A percentile compares a stretch with the other conserved stretches of the same genome.
phyloP scores from a whole-genome alignment of 1,140 invertebrate genomes.

The Zophobas morio region DNA sequence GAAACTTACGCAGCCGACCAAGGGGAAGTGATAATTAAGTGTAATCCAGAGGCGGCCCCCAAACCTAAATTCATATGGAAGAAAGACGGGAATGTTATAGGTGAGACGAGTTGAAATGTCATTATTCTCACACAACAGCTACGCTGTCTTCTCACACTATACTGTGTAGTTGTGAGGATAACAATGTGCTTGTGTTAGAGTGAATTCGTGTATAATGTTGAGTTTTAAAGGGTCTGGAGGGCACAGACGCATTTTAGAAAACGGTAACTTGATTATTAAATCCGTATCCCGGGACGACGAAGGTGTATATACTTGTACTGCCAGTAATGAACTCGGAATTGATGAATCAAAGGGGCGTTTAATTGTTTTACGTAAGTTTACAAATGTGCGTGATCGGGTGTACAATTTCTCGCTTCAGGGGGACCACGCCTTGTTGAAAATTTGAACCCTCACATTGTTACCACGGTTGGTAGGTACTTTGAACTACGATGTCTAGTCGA shows the following conservation, averaged over 20 bases:
- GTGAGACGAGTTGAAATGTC: conserved; percentile 57
- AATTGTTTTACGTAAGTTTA: conserved; percentile 84
- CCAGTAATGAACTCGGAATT: conserved; percentile 86
- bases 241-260: conserved; percentile 83
- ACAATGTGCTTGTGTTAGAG: neutral
- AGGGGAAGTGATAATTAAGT: conserved; percentile 92
- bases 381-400: too few species aligned
- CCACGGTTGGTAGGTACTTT: conserved; percentile 79
- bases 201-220: neutral
- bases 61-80: conserved; percentile 91
- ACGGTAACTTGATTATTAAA: conserved; percentile 88
- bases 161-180: too few species aligned
- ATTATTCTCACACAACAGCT: neutral
- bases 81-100: conserved; percentile 89
- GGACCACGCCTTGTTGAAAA: conserved; percentile 80
- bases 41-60: conserved; percentile 95
- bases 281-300: conserved; percentile 90
- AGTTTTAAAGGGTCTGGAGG: conserved; percentile 73
- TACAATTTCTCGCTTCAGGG: conserved; percentile 66
- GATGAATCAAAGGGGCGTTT: conserved; percentile 87
- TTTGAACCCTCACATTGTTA: conserved; percentile 76
- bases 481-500: conserved; percentile 85
- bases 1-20: conserved; percentile 92
- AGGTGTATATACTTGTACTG: conserved; percentile 91
- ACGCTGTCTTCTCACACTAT: too few species aligned